These are phyloP conservation scores for Neodon shergylaensis DNA, from an alignment of 2,113 vertebrate species.

Conservation along the genomic window DNA sequence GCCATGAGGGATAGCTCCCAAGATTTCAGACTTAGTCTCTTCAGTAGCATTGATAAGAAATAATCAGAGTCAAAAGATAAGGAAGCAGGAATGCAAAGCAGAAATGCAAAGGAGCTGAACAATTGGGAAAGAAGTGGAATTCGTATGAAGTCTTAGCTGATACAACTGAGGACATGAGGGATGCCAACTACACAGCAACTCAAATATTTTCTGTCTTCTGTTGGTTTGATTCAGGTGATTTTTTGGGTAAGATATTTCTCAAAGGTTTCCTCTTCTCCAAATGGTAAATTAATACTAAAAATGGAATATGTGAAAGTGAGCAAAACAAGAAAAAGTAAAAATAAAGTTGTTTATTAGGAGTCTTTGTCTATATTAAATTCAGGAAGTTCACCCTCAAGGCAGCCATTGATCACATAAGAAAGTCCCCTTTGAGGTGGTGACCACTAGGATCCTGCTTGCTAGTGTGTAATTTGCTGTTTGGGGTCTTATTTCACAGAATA, in stretches of 20 bases:
- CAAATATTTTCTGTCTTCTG: background rate
- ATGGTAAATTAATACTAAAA: conserved; percentile 5
- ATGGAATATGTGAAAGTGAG: background rate
- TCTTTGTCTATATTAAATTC: background rate
- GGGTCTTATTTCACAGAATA: background rate
- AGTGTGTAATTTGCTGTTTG: background rate
- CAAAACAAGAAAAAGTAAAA: background rate
- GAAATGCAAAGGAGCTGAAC: background rate
- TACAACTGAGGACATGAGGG: background rate
- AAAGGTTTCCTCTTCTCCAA: background rate
- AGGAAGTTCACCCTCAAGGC: background rate
- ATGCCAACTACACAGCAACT: background rate
- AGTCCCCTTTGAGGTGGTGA: background rate
- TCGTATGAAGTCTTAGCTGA: background rate
- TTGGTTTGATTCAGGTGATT: background rate
- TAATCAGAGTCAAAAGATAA: background rate
- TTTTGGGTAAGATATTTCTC: background rate
- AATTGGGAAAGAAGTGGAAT: background rate
- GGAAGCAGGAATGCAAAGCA: background rate
- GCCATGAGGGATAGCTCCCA: background rate
- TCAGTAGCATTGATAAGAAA: background rate
- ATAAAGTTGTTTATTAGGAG: background rate
- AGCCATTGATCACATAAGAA: background rate
- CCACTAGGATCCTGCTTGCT: background rate
- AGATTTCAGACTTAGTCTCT: background rate